These are phyloP conservation scores for Micrasema longulum DNA, from an alignment of 1,140 invertebrate species.

Conservation along the genomic window DNA sequence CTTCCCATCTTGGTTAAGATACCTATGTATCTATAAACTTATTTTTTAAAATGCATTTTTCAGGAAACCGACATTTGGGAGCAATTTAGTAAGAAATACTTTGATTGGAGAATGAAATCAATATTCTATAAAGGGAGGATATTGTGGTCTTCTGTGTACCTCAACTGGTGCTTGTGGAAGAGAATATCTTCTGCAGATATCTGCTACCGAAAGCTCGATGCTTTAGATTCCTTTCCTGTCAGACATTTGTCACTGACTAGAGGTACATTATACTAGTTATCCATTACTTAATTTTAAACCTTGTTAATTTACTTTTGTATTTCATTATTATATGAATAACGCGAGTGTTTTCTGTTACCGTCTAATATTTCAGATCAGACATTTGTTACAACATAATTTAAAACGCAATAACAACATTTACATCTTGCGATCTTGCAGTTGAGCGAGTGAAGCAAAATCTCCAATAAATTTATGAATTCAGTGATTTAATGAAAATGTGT, in stretches of 20 bases:
- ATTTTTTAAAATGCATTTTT: slow-evolving; percentile 11
- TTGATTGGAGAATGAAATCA: slow-evolving; percentile 31
- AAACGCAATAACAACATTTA: too few species aligned
- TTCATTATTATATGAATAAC: neutral
- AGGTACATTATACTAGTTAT: slow-evolving; percentile 26
- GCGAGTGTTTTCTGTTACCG: neutral
- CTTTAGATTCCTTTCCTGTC: slow-evolving; percentile 15
- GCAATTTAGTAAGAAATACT: slow-evolving; percentile 24
- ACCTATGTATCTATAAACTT: neutral
- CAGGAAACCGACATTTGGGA: slow-evolving; percentile 46
- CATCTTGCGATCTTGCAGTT: too few species aligned
- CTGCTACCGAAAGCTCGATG: slow-evolving; percentile 3
- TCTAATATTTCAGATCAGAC: neutral
- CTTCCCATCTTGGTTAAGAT: neutral
- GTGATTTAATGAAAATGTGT: too few species aligned
- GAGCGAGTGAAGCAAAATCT: too few species aligned
- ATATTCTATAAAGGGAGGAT: slow-evolving; percentile 37
- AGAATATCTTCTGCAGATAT: slow-evolving; percentile 17
- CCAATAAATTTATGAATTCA: too few species aligned
- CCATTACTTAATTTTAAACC: neutral
- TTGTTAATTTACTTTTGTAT: neutral
- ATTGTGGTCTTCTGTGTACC: slow-evolving; percentile 37
- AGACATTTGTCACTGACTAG: slow-evolving; percentile 28
- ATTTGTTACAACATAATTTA: too few species aligned
- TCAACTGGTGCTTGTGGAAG: slow-evolving; percentile 46